phyloP scores from a whole-genome alignment of 2,113 vertebrate genomes.

The Pseudolaguvia tuberculata region DNA sequence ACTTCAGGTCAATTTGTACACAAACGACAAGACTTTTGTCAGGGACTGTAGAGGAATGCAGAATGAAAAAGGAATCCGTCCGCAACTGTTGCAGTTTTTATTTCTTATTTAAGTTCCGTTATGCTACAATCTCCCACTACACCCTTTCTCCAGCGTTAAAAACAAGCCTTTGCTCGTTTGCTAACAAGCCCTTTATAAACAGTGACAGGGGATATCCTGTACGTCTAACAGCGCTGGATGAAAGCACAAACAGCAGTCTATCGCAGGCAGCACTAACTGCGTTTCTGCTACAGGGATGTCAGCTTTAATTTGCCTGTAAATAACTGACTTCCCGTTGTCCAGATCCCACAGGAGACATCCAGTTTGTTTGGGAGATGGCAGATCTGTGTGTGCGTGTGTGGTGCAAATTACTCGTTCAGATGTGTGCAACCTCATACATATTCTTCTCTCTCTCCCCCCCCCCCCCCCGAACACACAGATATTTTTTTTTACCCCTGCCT shows the following conservation, averaged over 20 bases:
- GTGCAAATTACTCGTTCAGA: constrained; percentile 84
- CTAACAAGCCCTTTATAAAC: constrained; percentile 44
- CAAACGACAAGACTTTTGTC: too few species aligned
- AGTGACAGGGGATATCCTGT: constrained; percentile 44
- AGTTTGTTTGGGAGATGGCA: constrained; percentile 75
- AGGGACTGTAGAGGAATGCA: not conserved
- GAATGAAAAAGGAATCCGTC: not conserved
- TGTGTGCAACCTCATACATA: constrained; percentile 62
- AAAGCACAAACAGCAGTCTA: constrained; percentile 40
- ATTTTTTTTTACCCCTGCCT: constrained; percentile 47
- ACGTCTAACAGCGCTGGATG: constrained; percentile 39
- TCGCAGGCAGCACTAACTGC: constrained; percentile 51
- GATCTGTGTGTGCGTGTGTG: constrained; percentile 66
- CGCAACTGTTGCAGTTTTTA: not conserved
- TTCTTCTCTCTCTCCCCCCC: too few species aligned
- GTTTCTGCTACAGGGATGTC: constrained; percentile 69
- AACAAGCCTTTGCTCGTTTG: constrained; percentile 28
- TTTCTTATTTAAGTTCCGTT: not conserved
- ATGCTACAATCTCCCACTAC: not conserved
- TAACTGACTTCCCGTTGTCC: constrained; percentile 84
- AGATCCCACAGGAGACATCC: constrained; percentile 77
- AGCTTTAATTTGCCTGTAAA: constrained; percentile 88
- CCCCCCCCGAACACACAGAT: constrained; percentile 33
- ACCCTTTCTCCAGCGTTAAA: constrained; percentile 5
- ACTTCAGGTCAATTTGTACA: too few species aligned